These are phyloP conservation scores for Cyphomyrus discorhynchus DNA, from an alignment of 2,113 vertebrate species.

Conservation along the genomic window DNA sequence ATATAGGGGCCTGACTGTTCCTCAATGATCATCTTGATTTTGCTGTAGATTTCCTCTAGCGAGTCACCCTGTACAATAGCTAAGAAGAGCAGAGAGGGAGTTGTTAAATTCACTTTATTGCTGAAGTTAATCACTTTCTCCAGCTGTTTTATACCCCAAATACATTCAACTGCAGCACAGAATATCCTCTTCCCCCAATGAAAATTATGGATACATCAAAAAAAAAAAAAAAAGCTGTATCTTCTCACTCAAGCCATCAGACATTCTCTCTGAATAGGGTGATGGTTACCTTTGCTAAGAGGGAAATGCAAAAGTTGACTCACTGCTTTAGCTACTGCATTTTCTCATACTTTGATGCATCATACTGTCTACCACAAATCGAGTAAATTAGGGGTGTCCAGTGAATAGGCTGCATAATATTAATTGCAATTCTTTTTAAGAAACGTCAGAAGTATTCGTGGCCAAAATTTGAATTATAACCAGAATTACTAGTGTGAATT, in stretches of 20 bases:
- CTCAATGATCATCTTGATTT: constrained; percentile 99
- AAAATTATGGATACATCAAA: background rate
- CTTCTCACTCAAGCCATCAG: background rate
- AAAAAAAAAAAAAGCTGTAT: background rate
- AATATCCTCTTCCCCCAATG: background rate
- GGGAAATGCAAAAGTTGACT: background rate
- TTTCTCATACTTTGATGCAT: background rate
- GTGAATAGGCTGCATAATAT: background rate
- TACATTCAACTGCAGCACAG: no score
- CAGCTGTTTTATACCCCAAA: background rate
- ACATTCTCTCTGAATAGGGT: background rate
- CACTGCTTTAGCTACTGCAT: background rate
- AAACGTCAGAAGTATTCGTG: background rate
- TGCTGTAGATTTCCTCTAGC: constrained; percentile 98
- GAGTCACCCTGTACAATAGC: constrained; percentile 99
- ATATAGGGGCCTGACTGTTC: constrained; percentile 99
- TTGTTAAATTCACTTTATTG: background rate
- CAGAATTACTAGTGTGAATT: background rate
- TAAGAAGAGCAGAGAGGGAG: constrained; percentile 46
- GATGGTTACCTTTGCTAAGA: no score
- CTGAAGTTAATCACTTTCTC: background rate
- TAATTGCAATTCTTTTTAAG: background rate
- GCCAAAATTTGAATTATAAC: background rate
- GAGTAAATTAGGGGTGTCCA: background rate
- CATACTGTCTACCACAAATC: background rate